These are phyloP conservation scores for Cataglyphis cursor DNA, from an alignment of 2,888 invertebrate species.

Conservation along the genomic window DNA sequence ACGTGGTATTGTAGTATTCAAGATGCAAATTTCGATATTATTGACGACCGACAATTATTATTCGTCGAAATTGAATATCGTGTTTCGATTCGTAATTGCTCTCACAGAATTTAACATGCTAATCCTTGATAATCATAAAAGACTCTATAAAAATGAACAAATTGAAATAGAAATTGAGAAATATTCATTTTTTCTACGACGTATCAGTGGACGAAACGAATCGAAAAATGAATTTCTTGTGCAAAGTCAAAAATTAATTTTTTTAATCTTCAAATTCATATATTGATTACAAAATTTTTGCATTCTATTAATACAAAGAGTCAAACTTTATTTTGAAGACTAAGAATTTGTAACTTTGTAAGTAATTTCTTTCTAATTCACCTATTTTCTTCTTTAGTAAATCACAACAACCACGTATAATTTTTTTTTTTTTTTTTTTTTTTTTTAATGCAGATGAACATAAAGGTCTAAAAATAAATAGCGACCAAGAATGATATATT, in stretches of 20 bases:
- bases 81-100: not conserved
- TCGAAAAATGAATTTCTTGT: not conserved
- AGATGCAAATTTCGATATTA: not conserved
- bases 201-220: not conserved
- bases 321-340: not conserved
- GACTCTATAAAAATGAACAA: not conserved
- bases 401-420: too few relatives aligned
- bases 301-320: not conserved
- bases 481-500: not conserved
- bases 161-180: not conserved
- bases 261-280: not conserved
- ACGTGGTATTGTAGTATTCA: not conserved
- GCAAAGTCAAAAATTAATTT: not conserved
- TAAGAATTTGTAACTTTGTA: not conserved
- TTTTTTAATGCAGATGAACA: not conserved
- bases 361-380: not conserved
- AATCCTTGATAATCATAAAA: not conserved
- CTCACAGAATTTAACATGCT: not conserved
- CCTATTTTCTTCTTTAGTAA: not conserved
- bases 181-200: not conserved
- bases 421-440: not conserved
- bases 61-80: not conserved
- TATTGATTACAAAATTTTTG: not conserved
- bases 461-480: not conserved
- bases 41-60: not conserved